Evolutionary conservation across 2,888 invertebrate genomes (phyloP).

Genomic region (Eudemis profundana): DNA sequence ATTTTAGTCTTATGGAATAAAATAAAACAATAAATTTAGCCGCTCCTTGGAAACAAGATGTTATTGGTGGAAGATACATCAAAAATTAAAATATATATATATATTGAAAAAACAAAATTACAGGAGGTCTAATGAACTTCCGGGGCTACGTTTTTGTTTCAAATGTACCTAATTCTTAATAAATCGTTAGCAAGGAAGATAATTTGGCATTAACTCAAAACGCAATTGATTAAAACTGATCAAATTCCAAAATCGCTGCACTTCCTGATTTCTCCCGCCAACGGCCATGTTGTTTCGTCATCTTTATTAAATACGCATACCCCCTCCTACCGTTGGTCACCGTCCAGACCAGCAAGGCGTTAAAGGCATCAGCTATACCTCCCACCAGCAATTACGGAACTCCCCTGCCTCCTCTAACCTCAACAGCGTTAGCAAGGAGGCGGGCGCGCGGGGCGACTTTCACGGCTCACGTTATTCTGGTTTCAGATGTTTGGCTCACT

Average conservation of each 20-base stretch:
- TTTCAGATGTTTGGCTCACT: conserved; percentile 80
- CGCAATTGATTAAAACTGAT: not conserved
- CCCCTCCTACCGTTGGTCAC: conserved; percentile 82
- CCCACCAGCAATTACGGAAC: conserved; percentile 69
- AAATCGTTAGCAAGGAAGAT: no score
- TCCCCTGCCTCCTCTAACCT: conserved; percentile 55
- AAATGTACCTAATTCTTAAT: no score
- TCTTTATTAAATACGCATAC: conserved; percentile 84
- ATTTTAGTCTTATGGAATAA: no score
- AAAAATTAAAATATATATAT: no score
- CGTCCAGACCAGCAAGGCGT: conserved; percentile 79
- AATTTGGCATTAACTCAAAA: not conserved
- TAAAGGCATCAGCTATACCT: conserved; percentile 82
- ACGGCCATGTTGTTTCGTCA: conserved; percentile 76
- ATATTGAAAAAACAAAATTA: no score
- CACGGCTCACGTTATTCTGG: conserved; percentile 66
- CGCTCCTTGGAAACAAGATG: no score
- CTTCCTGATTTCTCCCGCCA: conserved; percentile 66
- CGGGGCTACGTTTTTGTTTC: no score
- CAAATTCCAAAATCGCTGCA: conserved; percentile 40
- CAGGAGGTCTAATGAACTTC: no score
- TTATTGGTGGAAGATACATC: no score
- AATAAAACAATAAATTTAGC: no score
- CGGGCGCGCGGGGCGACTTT: conserved; percentile 57
- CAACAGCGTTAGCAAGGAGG: conserved; percentile 49